These are phyloP conservation scores for Temnothorax rugatulus DNA, from an alignment of 2,888 invertebrate species.

Conservation along the genomic window DNA sequence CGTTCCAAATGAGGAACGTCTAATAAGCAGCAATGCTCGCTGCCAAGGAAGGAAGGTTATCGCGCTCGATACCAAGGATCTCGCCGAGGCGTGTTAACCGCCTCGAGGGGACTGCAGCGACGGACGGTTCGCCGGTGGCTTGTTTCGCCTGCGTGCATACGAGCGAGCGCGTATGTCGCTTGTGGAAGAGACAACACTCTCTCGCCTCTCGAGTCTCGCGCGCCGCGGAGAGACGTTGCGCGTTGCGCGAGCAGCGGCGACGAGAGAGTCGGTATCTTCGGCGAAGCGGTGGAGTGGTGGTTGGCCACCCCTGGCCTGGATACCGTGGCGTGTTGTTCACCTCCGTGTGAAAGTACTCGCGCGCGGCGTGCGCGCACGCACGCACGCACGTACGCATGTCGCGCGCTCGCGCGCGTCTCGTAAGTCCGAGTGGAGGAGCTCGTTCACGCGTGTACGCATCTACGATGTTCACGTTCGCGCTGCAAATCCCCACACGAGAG, in stretches of 20 bases:
- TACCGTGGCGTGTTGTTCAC: conserved; percentile 84
- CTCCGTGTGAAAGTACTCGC: conserved; percentile 84
- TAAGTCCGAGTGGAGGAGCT: conserved; percentile 41
- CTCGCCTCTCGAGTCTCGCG: conserved; percentile 32
- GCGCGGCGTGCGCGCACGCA: conserved; percentile 60
- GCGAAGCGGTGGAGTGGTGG: conserved; percentile 72
- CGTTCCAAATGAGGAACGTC: conserved; percentile 70
- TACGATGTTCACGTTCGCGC: neutral
- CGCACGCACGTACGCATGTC: conserved; percentile 41
- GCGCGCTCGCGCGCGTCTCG: conserved; percentile 52
- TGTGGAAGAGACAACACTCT: conserved; percentile 22
- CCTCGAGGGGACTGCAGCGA: conserved; percentile 39
- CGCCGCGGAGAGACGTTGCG: conserved; percentile 34
- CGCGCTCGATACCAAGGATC: conserved; percentile 71
- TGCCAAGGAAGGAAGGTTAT: conserved; percentile 75
- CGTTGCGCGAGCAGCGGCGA: conserved; percentile 40
- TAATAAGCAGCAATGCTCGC: conserved; percentile 59
- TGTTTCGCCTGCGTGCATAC: neutral
- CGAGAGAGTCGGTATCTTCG: conserved; percentile 71
- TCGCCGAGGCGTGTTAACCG: conserved; percentile 61
- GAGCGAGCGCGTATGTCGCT: conserved; percentile 24
- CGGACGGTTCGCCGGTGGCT: neutral
- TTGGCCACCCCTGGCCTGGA: conserved; percentile 85
- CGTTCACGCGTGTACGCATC: conserved; percentile 30
- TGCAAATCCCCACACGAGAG: neutral